Conservation (phyloP, 2,797 vertebrate species). For the Nasua narica region DNA sequence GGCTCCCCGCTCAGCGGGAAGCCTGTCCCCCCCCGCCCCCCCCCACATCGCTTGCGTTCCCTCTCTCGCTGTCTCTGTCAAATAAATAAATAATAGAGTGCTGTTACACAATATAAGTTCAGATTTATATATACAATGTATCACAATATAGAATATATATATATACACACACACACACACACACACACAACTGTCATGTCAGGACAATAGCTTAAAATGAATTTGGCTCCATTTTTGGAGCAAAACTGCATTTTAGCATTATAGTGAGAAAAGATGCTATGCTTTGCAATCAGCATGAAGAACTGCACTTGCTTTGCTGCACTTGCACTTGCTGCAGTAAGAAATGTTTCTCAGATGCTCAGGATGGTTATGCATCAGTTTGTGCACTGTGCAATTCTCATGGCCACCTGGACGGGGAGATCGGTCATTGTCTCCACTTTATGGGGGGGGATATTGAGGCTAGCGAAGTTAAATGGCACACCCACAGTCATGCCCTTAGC, state of each 20-base stretch:
- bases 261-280: background rate
- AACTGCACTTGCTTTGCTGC: background rate
- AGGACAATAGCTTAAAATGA: background rate
- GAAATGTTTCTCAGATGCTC: background rate
- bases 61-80: too few relatives aligned
- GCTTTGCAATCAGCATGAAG: background rate
- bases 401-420: background rate
- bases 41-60: too few relatives aligned
- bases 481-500: too few relatives aligned
- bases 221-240: background rate
- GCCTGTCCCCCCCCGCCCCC: too few relatives aligned
- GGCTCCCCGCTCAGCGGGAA: too few relatives aligned
- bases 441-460: background rate
- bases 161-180: too few relatives aligned
- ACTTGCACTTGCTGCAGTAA: background rate
- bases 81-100: too few relatives aligned
- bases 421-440: background rate
- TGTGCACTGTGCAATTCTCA: background rate
- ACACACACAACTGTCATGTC: background rate
- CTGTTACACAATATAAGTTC: background rate
- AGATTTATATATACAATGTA: background rate
- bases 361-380: accelerated
- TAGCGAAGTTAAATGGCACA: too few relatives aligned
- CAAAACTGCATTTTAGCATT: background rate
- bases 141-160: background rate